phyloP scores from a whole-genome alignment of 30 jellyfish, hydroid and myxozoan genomes.

The Turritopsis dohrnii region DNA sequence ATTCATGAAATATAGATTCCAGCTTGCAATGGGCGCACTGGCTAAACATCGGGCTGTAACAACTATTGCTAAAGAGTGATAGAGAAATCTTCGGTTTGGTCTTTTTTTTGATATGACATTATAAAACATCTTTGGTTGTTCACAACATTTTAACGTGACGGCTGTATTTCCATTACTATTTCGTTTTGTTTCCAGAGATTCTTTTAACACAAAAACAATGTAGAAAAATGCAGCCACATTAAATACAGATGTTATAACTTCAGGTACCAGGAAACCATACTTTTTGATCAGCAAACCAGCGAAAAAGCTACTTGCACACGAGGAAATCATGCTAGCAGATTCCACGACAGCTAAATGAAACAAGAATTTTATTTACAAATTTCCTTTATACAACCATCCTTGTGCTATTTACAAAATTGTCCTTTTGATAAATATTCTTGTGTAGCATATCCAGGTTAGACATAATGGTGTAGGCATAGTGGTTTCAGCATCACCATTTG shows the following conservation, averaged over 20 bases:
- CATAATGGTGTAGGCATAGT: too few relatives aligned
- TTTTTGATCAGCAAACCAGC: slow-evolving; percentile 52
- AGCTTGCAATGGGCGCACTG: background rate
- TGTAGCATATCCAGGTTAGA: too few relatives aligned
- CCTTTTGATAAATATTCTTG: too few relatives aligned
- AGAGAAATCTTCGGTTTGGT: background rate
- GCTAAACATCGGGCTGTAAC: background rate
- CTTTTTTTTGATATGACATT: background rate
- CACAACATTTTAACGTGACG: background rate
- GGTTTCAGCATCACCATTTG: too few relatives aligned
- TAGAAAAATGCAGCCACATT: slow-evolving; percentile 36
- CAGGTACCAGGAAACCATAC: slow-evolving; percentile 41
- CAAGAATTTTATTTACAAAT: too few relatives aligned
- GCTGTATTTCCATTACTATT: background rate
- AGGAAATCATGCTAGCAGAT: slow-evolving; percentile 45
- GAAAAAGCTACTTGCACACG: slow-evolving; percentile 29
- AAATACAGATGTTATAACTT: slow-evolving; percentile 28
- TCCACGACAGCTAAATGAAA: slow-evolving; percentile 46
- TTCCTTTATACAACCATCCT: too few relatives aligned
- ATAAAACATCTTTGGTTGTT: background rate
- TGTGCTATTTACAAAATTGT: too few relatives aligned
- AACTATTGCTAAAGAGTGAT: background rate
- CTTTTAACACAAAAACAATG: slow-evolving; percentile 41
- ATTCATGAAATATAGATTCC: slow-evolving; percentile 42
- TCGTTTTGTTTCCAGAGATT: slow-evolving; percentile 17